These are phyloP conservation scores for Drosophila eohydei DNA, from an alignment of 2,888 invertebrate genomes.

Conservation along the genomic window DNA sequence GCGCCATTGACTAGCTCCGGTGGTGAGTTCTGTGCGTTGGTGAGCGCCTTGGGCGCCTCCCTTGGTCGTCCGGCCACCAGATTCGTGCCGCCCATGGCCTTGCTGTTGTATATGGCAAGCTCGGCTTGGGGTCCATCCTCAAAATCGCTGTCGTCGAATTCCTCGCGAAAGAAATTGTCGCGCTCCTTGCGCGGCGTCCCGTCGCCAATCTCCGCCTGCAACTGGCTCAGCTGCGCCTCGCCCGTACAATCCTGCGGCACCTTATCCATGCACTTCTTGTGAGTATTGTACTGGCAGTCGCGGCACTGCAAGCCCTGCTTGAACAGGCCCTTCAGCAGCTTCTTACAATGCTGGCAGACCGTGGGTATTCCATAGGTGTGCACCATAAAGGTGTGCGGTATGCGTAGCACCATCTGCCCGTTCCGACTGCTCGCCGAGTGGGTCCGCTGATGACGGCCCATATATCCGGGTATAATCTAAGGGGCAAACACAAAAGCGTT, in stretches of 20 bases:
- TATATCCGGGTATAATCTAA: constrained; percentile 85
- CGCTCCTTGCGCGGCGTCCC: constrained; percentile 69
- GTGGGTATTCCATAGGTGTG: constrained; percentile 99
- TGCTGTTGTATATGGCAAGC: constrained; percentile 68
- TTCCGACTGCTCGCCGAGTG: constrained; percentile 88
- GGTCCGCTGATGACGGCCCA: constrained; percentile 86
- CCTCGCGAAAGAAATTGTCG: constrained; percentile 85
- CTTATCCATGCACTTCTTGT: constrained; percentile 96
- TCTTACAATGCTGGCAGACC: constrained; percentile 97
- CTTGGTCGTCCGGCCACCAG: constrained; percentile 66
- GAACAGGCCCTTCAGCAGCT: constrained; percentile 96
- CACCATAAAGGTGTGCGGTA: constrained; percentile 98
- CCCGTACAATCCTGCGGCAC: constrained; percentile 96
- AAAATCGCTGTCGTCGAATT: constrained; percentile 87
- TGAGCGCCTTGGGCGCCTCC: constrained; percentile 66
- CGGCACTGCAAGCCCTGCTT: constrained; percentile 98
- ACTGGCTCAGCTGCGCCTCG: constrained; percentile 87
- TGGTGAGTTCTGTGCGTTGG: constrained; percentile 79
- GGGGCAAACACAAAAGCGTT: background rate
- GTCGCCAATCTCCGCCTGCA: constrained; percentile 83
- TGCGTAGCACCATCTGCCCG: constrained; percentile 86
- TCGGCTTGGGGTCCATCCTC: constrained; percentile 85
- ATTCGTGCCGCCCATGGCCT: constrained; percentile 50
- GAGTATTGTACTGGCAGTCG: constrained; percentile 98
- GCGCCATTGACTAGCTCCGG: constrained; percentile 81